Conservation (phyloP, 2,797 vertebrate genomes). For the Sebastes cheni region DNA sequence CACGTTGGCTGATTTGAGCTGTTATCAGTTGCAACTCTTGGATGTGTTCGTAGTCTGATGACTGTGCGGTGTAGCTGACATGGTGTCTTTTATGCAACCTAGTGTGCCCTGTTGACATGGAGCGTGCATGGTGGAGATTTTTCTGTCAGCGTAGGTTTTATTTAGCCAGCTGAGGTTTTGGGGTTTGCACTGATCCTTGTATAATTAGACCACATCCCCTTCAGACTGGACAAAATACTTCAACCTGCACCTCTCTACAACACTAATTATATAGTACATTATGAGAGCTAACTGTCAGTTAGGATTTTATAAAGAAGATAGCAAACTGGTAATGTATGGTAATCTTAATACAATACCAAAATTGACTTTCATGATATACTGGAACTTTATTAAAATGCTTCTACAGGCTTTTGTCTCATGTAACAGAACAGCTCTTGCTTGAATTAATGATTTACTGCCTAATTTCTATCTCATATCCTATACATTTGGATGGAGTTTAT, state of each 20-base stretch:
- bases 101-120: not conserved
- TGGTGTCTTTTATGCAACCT: not conserved
- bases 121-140: not conserved
- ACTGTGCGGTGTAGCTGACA: no score
- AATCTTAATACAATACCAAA: not conserved
- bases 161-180: not conserved
- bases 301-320: not conserved
- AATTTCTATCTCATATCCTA: not conserved
- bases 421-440: fast-evolving
- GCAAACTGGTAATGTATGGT: not conserved
- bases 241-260: not conserved
- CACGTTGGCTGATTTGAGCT: not conserved
- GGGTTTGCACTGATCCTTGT: not conserved
- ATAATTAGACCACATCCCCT: not conserved
- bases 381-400: not conserved
- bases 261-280: not conserved
- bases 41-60: not conserved
- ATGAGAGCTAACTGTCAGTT: not conserved
- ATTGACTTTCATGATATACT: not conserved
- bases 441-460: not conserved
- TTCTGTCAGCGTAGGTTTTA: not conserved
- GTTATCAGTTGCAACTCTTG: not conserved
- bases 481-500: not conserved
- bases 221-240: not conserved
- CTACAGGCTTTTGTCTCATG: not conserved